Evolutionary conservation across 2,113 vertebrate genomes (phyloP).

Genomic region (Choloepus hoffmanni): DNA sequence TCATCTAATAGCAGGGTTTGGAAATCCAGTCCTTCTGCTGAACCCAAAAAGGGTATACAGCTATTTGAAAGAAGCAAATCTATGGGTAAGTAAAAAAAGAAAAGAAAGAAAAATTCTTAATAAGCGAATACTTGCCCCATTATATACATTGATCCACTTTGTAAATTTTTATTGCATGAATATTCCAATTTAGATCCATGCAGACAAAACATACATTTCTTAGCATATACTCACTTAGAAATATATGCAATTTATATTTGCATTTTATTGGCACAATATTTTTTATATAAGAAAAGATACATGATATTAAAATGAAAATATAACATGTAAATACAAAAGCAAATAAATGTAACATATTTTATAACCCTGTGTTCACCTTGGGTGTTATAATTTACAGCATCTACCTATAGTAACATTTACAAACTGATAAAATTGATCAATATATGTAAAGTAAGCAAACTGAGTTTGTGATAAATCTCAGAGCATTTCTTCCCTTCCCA

Average conservation of each 20-base stretch:
- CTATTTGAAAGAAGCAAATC: slow-evolving; percentile 95
- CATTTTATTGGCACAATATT: background rate
- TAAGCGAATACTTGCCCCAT: slow-evolving; percentile 72
- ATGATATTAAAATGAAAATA: background rate
- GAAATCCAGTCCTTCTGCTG: slow-evolving; percentile 93
- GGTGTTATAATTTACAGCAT: slow-evolving; percentile 14
- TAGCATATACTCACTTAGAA: slow-evolving; percentile 50
- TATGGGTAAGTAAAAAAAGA: slow-evolving; percentile 82
- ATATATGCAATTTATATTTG: background rate
- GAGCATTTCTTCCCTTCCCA: background rate
- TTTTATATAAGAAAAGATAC: background rate
- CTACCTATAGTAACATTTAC: background rate
- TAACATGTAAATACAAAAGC: background rate
- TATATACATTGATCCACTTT: slow-evolving; percentile 68
- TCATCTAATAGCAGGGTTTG: slow-evolving; percentile 96
- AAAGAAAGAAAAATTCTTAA: slow-evolving; percentile 70
- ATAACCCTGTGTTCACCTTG: background rate
- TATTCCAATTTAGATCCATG: slow-evolving; percentile 55
- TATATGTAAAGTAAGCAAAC: background rate
- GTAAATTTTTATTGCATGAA: slow-evolving; percentile 74
- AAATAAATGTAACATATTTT: background rate
- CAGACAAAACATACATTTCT: background rate
- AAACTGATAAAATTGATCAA: background rate
- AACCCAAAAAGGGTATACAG: slow-evolving; percentile 92
- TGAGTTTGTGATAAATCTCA: background rate